phyloP scores from a whole-genome alignment of 2,797 vertebrate species.

The Monodelphis domestica region DNA sequence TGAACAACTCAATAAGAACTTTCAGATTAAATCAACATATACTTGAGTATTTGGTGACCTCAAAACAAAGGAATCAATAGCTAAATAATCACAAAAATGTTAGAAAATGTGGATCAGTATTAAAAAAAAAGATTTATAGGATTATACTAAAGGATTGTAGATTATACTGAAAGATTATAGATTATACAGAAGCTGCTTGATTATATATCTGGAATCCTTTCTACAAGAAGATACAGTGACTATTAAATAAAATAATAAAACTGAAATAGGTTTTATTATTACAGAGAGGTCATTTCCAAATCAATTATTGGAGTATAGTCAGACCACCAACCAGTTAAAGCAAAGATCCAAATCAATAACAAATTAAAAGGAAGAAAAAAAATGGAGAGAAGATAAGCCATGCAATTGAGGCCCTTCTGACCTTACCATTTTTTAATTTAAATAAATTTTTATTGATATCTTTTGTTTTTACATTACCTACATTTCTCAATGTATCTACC shows the following conservation, averaged over 20 bases:
- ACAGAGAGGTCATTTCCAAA: background rate
- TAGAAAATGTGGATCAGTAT: background rate
- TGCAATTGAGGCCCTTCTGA: background rate
- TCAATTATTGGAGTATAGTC: background rate
- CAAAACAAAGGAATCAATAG: background rate
- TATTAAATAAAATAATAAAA: background rate
- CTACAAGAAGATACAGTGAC: background rate
- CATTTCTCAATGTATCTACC: background rate
- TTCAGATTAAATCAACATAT: background rate
- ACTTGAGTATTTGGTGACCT: background rate
- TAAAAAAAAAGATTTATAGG: background rate
- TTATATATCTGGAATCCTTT: background rate
- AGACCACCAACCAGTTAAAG: background rate
- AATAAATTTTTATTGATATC: background rate
- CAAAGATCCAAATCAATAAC: background rate
- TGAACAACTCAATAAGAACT: background rate
- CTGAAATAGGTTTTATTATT: background rate
- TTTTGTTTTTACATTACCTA: background rate
- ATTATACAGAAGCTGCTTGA: background rate
- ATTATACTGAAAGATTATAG: background rate
- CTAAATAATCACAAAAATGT: background rate
- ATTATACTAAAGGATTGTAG: background rate
- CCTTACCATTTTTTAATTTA: background rate
- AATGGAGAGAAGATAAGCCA: background rate
- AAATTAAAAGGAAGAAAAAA: background rate